phyloP scores from a whole-genome alignment of 2,113 vertebrate species.

The Apodemus speciosus region DNA sequence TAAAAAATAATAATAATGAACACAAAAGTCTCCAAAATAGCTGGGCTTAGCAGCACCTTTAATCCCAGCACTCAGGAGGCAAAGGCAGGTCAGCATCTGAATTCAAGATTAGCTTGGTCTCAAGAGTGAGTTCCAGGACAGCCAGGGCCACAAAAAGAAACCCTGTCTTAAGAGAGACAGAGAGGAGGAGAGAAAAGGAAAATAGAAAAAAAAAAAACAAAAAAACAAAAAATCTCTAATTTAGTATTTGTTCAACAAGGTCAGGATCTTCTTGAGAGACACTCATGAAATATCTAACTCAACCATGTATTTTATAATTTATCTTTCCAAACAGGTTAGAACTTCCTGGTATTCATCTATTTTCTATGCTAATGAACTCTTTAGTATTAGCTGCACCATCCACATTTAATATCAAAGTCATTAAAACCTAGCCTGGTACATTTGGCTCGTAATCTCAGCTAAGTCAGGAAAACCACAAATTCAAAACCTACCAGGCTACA shows the following conservation, averaged over 20 bases:
- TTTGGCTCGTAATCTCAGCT: background rate
- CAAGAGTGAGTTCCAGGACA: background rate
- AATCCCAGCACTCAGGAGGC: background rate
- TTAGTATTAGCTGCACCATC: background rate
- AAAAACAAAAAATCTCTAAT: background rate
- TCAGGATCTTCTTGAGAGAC: conserved; percentile 7
- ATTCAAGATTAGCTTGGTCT: background rate
- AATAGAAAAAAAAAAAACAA: background rate
- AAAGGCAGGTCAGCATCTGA: background rate
- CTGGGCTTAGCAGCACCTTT: background rate
- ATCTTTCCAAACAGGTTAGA: background rate
- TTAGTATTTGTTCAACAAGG: background rate
- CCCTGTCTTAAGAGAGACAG: background rate
- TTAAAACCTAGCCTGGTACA: background rate
- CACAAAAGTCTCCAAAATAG: background rate
- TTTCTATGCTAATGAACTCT: conserved; percentile 20
- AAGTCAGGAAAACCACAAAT: background rate
- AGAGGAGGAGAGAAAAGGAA: background rate
- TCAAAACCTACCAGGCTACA: background rate
- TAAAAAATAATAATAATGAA: background rate
- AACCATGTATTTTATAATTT: background rate
- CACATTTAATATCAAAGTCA: background rate
- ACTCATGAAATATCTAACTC: background rate
- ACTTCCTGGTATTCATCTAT: background rate
- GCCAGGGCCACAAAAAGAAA: background rate